Evolutionary conservation across 2,797 vertebrate species (phyloP).

Genomic region (Tapera naevia): DNA sequence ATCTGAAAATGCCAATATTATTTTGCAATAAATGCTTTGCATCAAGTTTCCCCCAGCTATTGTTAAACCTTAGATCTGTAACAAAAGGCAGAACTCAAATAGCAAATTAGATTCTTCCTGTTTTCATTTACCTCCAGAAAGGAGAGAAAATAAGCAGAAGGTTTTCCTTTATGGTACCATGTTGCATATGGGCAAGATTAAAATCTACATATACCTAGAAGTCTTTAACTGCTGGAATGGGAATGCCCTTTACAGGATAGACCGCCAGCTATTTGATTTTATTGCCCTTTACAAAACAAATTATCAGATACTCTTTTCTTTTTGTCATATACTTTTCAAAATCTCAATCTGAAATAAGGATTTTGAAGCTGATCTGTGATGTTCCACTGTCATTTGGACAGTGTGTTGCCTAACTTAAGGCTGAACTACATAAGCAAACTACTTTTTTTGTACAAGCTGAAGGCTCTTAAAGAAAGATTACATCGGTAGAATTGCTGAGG

Average conservation of each 20-base stretch:
- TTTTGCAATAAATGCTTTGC: constrained; percentile 38
- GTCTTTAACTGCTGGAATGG: background rate
- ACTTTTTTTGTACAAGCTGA: background rate
- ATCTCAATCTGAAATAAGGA: background rate
- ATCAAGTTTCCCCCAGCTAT: constrained; percentile 13
- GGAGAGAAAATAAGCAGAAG: background rate
- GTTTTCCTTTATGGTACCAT: background rate
- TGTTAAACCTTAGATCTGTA: constrained; percentile 3
- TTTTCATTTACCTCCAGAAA: constrained; percentile 8
- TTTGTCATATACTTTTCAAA: background rate
- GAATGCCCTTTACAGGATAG: background rate
- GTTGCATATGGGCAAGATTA: background rate
- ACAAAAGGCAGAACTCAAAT: background rate
- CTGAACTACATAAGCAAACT: background rate
- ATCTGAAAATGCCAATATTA: constrained; percentile 21
- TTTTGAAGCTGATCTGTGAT: background rate
- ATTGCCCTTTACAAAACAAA: background rate
- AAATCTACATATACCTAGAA: background rate
- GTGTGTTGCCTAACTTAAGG: background rate
- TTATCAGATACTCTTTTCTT: background rate
- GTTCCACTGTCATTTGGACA: background rate
- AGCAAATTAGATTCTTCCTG: background rate
- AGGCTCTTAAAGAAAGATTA: background rate
- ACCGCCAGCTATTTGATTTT: background rate
- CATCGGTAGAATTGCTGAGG: too few species aligned